Percentiles rank a stretch among this genome's conserved stretches.
These are phyloP conservation scores for Gymnothorax javanicus DNA, from an alignment of 2,797 vertebrate species.

Conservation along the genomic window DNA sequence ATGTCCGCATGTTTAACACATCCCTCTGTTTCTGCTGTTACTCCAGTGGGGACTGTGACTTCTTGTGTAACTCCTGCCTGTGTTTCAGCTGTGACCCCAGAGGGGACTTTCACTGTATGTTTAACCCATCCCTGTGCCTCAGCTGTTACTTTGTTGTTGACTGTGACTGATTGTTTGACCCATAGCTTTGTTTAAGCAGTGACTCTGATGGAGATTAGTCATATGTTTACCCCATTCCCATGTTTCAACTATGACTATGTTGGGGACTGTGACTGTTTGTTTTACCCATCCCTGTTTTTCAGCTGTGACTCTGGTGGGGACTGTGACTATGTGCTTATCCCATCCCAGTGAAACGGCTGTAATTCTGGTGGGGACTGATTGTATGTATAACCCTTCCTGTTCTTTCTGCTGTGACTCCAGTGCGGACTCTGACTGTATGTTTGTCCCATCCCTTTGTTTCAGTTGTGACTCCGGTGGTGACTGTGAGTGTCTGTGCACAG, in stretches of 20 bases:
- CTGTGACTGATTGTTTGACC: constrained; percentile 49
- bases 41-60: constrained; percentile 14
- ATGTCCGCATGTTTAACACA: constrained; percentile 69
- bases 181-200: neutral
- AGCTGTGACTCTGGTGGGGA: constrained; percentile 63
- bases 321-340: neutral
- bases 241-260: constrained; percentile 39
- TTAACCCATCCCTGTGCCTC: neutral
- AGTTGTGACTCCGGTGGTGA: constrained; percentile 91
- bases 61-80: constrained; percentile 31
- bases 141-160: neutral
- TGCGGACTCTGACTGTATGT: constrained; percentile 69
- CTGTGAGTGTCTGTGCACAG: constrained; percentile 91
- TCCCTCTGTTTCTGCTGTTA: neutral
- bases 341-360: constrained; percentile 52
- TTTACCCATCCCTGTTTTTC: neutral
- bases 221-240: constrained; percentile 14
- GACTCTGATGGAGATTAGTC: constrained; percentile 63
- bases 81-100: neutral
- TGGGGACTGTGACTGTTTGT: constrained; percentile 48
- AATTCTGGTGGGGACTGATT: constrained; percentile 67
- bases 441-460: neutral
- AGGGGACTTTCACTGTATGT: neutral
- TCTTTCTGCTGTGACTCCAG: constrained; percentile 64
- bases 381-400: constrained; percentile 53